A percentile compares a stretch with the other conserved stretches of the same genome.
phyloP scores from a whole-genome alignment of 2,888 invertebrate species.

The Andrena bucephala region DNA sequence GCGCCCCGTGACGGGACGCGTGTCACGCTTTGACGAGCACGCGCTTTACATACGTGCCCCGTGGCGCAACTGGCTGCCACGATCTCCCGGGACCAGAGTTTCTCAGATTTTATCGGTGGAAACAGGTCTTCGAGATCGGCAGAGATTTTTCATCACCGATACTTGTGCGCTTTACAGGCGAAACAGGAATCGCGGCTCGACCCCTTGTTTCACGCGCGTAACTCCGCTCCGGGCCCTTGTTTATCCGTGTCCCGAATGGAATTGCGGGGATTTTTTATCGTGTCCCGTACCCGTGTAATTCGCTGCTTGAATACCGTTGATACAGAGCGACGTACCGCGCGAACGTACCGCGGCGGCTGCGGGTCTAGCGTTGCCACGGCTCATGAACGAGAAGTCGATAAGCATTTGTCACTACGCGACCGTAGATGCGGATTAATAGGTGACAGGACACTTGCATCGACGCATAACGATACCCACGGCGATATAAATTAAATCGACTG shows the following conservation, averaged over 20 bases:
- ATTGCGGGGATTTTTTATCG: background rate
- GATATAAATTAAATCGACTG: slow-evolving; percentile 54
- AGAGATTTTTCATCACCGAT: background rate
- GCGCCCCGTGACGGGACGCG: slow-evolving; percentile 46
- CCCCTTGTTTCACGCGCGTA: background rate
- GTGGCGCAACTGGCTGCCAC: slow-evolving; percentile 38
- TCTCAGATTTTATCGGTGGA: slow-evolving; percentile 43
- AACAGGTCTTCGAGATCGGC: slow-evolving; percentile 17
- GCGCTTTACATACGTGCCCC: slow-evolving; percentile 30
- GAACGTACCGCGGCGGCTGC: background rate
- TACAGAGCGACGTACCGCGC: background rate
- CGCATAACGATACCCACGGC: slow-evolving; percentile 43
- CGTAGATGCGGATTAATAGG: slow-evolving; percentile 42
- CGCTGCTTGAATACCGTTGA: slow-evolving; percentile 2
- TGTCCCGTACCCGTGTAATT: background rate
- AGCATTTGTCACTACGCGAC: slow-evolving; percentile 53
- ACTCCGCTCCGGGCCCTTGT: background rate
- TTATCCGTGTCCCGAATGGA: background rate
- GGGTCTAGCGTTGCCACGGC: slow-evolving; percentile 26
- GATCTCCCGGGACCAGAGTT: slow-evolving; percentile 32
- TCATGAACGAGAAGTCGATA: slow-evolving; percentile 48
- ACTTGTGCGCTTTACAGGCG: slow-evolving; percentile 12
- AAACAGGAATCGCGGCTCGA: slow-evolving; percentile 12
- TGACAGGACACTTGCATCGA: slow-evolving; percentile 42
- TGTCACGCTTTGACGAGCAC: slow-evolving; percentile 55